phyloP scores from a whole-genome alignment of 2,797 vertebrate genomes.

The Danio kyathit region DNA sequence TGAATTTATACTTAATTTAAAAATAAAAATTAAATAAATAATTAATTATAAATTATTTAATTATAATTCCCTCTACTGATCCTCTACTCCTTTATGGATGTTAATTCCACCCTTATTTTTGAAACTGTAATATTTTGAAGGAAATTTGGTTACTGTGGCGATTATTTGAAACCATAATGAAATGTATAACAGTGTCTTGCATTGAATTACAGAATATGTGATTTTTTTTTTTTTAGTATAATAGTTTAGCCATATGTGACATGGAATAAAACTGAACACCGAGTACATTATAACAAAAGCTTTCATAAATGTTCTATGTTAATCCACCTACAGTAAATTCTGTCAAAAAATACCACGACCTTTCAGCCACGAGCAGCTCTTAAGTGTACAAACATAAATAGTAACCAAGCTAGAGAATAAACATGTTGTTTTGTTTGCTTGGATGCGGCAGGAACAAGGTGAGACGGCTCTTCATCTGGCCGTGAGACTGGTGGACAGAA shows the following conservation, averaged over 20 bases:
- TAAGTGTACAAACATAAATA: background rate
- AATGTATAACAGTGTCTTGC: too few species aligned
- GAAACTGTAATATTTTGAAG: background rate
- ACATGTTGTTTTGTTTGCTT: background rate
- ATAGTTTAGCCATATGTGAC: background rate
- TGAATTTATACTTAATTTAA: too few species aligned
- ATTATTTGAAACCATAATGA: too few species aligned
- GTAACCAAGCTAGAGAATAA: background rate
- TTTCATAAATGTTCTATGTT: background rate
- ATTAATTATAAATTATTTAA: too few species aligned
- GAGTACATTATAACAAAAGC: too few species aligned
- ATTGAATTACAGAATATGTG: background rate
- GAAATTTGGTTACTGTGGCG: background rate
- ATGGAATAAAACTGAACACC: background rate
- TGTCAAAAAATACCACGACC: background rate
- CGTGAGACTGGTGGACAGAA: conserved; percentile 94
- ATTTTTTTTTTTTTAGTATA: background rate
- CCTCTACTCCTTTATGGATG: background rate
- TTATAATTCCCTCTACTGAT: too few species aligned
- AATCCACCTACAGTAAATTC: background rate
- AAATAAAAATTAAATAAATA: too few species aligned
- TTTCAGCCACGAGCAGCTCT: too few species aligned
- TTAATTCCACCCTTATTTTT: too few species aligned
- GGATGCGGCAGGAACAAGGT: conserved; percentile 87
- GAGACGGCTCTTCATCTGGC: conserved; percentile 97